Percentiles rank a stretch among this genome's conserved stretches.
These are phyloP conservation scores for Stenodera caucasica DNA, from an alignment of 2,888 invertebrate species.

Conservation along the genomic window DNA sequence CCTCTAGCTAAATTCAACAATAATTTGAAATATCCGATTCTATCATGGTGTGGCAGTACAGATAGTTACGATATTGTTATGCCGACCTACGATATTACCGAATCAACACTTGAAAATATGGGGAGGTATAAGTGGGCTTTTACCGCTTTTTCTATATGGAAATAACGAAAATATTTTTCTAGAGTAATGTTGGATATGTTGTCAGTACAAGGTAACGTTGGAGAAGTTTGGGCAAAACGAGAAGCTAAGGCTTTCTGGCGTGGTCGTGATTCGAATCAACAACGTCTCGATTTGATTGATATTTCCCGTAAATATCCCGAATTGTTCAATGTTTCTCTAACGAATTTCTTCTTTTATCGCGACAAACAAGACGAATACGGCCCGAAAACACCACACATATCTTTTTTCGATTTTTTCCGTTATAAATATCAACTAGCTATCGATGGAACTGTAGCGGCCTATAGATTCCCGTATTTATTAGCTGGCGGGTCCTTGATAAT, in stretches of 20 bases:
- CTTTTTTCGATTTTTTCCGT: conserved; percentile 93
- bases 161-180: too few relatives aligned
- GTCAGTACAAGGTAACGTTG: conserved; percentile 82
- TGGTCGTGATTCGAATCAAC: conserved; percentile 87
- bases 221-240: conserved; percentile 73
- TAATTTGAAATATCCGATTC: conserved; percentile 70
- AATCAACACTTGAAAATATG: conserved; percentile 91
- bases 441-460: conserved; percentile 97
- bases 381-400: conserved; percentile 79
- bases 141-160: too few relatives aligned
- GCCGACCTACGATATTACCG: conserved; percentile 94
- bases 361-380: conserved; percentile 84
- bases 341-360: conserved; percentile 94
- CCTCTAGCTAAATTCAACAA: conserved; percentile 67
- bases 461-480: conserved; percentile 88
- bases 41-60: conserved; percentile 95
- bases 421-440: conserved; percentile 93
- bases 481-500: conserved; percentile 85
- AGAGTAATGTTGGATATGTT: conserved; percentile 86
- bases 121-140: conserved; percentile 68
- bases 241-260: conserved; percentile 83
- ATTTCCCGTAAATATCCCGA: conserved; percentile 75
- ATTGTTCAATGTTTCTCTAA: conserved; percentile 86
- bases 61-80: conserved; percentile 85
- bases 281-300: conserved; percentile 79